Evolutionary conservation across 2,113 vertebrate species (phyloP), one percentile per base, ranked within the genome.

Genomic region (Canis aureus): DNA sequence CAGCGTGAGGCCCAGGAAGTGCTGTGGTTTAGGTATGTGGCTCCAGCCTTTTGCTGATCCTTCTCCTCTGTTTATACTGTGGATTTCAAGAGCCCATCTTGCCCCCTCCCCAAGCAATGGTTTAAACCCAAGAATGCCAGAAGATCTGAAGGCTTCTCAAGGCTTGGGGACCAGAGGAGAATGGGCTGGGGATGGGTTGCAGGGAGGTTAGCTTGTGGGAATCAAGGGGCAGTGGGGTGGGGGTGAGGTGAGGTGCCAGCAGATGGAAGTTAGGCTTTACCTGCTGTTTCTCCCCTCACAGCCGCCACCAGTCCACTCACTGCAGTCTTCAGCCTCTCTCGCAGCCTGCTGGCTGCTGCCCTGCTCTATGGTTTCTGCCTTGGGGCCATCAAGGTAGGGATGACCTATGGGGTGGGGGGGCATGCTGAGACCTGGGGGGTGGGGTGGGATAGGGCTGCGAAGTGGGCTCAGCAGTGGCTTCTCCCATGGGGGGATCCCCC

Each of bases 341-440:
- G 99, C 94, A 99, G 99, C 94, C 69, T 99, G 32, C 76, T 99
- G 83, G 99, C 99, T 57, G 99, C 99, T 7, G 98, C 99, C 29
- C 98, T 99, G 97, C 99, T 99, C 27, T 99, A 99, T 53, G 99
- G 99, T 60, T 99, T 99, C 98, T 99, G 99, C 96, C 98, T 99
- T 0, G 99, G 99, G 38, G 99, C 99, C 85, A 99, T 99, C 96
- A 99, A 99, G 91, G 99, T 99, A 98, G 38, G 79, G 16, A 25
- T 55, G 38, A n/a, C 67, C 57, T 55, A 13, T 6, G 10, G 57
- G 92, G 13, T 2, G 10, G 73, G 29, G 29, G 43, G 84, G 49
- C 23, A 2, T 76, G 89, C 59, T 27, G 92, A 69, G 43, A 23
- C 82, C 79, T 0, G 0, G 2, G 16, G 92, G 12, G 0, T 16